Base-by-base conservation (phyloP, 2,113 vertebrate species). In the Glaucomys volans region DNA sequence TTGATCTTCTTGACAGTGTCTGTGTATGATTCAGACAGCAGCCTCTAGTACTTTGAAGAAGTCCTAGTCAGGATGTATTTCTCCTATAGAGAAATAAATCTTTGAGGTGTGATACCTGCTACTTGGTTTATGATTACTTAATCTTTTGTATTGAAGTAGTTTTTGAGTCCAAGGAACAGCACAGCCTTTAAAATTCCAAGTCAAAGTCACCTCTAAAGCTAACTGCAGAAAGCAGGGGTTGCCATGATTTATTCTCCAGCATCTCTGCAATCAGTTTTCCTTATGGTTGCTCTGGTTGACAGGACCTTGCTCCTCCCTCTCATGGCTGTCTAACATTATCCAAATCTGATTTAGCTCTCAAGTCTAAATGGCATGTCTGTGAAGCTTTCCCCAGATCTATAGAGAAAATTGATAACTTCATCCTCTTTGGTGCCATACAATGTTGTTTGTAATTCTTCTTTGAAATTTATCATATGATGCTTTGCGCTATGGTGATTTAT, bases 401-500 rank as follows among this genome's bases (percentile, higher is more conserved):
- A 81, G 11, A 90, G 52, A 90, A 96, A 92, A 91, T 52, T 32
- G n/a, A 40, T 87, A 85, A 50, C 13, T 82, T 32, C 24, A 52
- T 94, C 80, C 87, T 95, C 32, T 93, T 77, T 9, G 8, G 4
- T 37, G 22, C 28, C 50, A 18, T n/a, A 22, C 2, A 57, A 8
- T 22, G 26, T 59, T 94, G 32, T 89, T 93, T 87, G 32, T 62
- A 72, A 79, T 76, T 83, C 24, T 93, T 20, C 47, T 84, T 67
- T 50, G 44, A 12, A 94, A 81, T 91, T n/a, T 82, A 89, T 89
- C 13, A 37, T 40, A 44, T 83, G 67, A 79, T 67, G 28, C 3
- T 12, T 59, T 71, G 4, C 52, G 17, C 72, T 87, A n/a, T 42
- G 57, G n/a, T 89, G 91, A 87, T 95, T 74, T 93, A 89, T 54